Evolutionary conservation across 1,140 invertebrate genomes (phyloP), one percentile per base, ranked within the genome.

Genomic region (Xylocopa sonorina): DNA sequence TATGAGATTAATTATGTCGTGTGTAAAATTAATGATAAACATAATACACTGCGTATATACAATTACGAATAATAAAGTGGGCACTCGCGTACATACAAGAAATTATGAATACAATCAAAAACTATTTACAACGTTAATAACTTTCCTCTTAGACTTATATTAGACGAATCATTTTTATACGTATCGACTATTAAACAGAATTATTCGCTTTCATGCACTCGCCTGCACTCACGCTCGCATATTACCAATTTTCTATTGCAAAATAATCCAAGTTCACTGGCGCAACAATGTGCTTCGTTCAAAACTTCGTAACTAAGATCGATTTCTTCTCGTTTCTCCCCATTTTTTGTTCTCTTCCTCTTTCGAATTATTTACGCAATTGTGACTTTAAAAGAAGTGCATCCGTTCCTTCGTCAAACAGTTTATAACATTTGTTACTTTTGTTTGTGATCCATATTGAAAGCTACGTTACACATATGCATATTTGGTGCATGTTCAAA

Each of bases 91-190:
- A 57, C 81, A 73, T 80, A 82, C 60, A 87, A 82, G 74, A 78
- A 76, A 85, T 62, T 73, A 86, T 83, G 24, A 77, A 32, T 86
- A 84, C 83, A 84, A 86, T 88, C 84, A 85, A 89, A 85, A 89
- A 88, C 86, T 88, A 87, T 87, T 83, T 87, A 85, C 87, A 87
- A 73, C 53, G 67, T 83, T 77, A 75, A 78, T 85, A 81, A 86
- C 81, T 78, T 38, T 60, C 72, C 43, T 83, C 55, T 83, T 82
- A 85, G 48, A 55, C 79, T 64, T 81, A 87, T 57, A 69, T 82
- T 50, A 79, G 85, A 75, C 75, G 78, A 88, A 84, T 51, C 76
- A 82, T 87, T 84, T 51, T 83, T 68, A 84, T 76, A 77, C 60
- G 63, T 46, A 72, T 66, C 68, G 72, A 58, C 46, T 80, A 64